Conservation (phyloP, 2,797 vertebrate genomes). For the Lemur catta region DNA sequence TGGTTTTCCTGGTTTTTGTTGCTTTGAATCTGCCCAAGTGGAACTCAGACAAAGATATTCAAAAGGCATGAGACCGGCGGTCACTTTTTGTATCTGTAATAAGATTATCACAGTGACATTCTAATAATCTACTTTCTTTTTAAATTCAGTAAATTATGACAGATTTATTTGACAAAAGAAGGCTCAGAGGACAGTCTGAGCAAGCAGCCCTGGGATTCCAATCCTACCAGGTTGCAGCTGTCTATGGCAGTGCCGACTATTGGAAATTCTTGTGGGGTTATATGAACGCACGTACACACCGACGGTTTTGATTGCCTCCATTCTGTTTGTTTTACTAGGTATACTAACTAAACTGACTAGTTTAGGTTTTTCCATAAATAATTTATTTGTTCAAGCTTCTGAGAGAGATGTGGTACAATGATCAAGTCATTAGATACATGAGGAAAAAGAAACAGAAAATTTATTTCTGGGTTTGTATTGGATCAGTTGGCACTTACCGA, state of each 20-base stretch:
- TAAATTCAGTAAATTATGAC: not conserved
- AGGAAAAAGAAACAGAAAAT: not conserved
- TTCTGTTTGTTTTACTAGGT: not conserved
- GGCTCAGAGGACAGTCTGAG: not conserved
- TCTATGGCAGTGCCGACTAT: not conserved
- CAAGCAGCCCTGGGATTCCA: not conserved
- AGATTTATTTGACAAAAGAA: not conserved
- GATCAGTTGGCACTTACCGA: not conserved
- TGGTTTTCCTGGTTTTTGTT: not conserved
- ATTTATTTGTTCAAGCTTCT: not conserved
- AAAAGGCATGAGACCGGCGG: not conserved
- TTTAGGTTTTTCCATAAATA: not conserved
- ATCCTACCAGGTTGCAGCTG: not conserved
- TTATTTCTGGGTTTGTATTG: conserved; percentile 27
- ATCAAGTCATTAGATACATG: not conserved
- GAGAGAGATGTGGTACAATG: not conserved
- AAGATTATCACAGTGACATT: not conserved
- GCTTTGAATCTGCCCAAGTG: not conserved
- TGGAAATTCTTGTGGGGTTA: not conserved
- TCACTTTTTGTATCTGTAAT: not conserved
- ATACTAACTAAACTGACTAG: not conserved
- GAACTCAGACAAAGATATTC: not conserved
- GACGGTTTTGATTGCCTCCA: not conserved
- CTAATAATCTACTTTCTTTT: not conserved
- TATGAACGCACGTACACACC: not conserved